Percentiles rank a stretch among this genome's conserved stretches.
Evolutionary conservation across 2,888 invertebrate species (phyloP).

Genomic region (Mesochorus sp.): DNA sequence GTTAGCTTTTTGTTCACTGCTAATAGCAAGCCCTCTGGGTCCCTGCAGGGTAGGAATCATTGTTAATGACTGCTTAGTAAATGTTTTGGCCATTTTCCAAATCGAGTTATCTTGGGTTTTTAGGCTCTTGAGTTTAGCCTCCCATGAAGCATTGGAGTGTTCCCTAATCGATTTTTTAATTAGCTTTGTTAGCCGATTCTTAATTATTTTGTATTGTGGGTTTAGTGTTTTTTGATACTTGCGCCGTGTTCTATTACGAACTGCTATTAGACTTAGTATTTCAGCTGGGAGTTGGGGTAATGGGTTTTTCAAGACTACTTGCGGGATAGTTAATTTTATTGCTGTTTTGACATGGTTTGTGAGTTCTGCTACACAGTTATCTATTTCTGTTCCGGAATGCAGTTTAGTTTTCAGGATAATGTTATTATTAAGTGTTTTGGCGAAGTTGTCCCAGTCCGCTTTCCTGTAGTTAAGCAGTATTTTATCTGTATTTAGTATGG

Average conservation of each 20-base stretch:
- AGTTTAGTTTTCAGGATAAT: background rate
- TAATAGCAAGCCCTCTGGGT: too few species aligned
- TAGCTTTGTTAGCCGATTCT: background rate
- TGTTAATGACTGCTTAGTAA: too few species aligned
- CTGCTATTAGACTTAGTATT: background rate
- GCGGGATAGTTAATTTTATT: background rate
- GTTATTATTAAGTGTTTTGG: background rate
- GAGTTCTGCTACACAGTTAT: background rate
- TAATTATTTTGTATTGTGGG: background rate
- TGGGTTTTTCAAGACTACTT: background rate
- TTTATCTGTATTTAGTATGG: background rate
- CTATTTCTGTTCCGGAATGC: background rate
- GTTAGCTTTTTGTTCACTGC: too few species aligned
- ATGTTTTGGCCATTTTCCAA: too few species aligned
- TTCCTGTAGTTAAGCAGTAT: constrained; percentile 19
- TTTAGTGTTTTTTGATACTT: background rate
- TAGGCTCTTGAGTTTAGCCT: too few species aligned
- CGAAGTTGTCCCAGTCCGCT: constrained; percentile 18
- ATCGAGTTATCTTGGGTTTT: too few species aligned
- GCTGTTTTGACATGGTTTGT: background rate
- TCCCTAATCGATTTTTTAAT: background rate
- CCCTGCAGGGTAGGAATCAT: too few species aligned
- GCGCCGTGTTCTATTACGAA: background rate
- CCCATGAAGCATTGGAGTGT: constrained; percentile 41
- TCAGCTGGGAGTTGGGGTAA: too few species aligned